A percentile compares a stretch with the other conserved stretches of the same genome.
Conservation (phyloP, 2,113 vertebrate genomes). For the Oxyruncus cristatus region DNA sequence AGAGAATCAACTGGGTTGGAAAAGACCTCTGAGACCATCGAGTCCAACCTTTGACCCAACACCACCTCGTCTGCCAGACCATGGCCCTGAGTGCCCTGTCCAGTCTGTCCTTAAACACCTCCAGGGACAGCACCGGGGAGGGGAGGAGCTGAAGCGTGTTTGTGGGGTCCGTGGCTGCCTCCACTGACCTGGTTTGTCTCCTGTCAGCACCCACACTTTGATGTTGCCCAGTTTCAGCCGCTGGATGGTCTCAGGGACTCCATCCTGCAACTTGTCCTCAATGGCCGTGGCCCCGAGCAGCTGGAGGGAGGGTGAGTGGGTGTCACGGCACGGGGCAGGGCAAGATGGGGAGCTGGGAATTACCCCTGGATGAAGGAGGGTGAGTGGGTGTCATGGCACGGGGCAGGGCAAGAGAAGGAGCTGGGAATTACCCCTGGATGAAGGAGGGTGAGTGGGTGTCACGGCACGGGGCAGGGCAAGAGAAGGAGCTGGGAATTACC, state of each 20-base stretch:
- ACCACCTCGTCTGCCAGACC: neutral
- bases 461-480: neutral
- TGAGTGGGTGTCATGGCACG: too few species aligned
- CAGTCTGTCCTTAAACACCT: neutral
- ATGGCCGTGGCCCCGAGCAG: slow-evolving; percentile 91
- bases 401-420: neutral
- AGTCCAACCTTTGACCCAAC: neutral
- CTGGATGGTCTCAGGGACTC: slow-evolving; percentile 87
- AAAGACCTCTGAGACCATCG: neutral
- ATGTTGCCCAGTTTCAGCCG: slow-evolving; percentile 83
- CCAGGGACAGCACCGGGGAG: neutral
- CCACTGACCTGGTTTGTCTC: slow-evolving; percentile 91
- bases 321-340: neutral
- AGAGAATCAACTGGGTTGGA: neutral
- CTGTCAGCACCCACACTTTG: slow-evolving; percentile 93
- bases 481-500: accelerated
- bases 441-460: neutral
- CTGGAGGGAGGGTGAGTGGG: slow-evolving; percentile 48
- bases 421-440: slow-evolving; percentile 46
- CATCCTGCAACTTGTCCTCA: slow-evolving; percentile 89
- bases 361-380: slow-evolving; percentile 51
- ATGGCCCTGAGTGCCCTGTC: neutral
- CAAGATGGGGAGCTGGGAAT: neutral
- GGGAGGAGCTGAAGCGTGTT: neutral
- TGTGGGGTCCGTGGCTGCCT: neutral